These are phyloP conservation scores for Phaethornis superciliosus DNA, from an alignment of 2,113 vertebrate genomes.

Conservation along the genomic window DNA sequence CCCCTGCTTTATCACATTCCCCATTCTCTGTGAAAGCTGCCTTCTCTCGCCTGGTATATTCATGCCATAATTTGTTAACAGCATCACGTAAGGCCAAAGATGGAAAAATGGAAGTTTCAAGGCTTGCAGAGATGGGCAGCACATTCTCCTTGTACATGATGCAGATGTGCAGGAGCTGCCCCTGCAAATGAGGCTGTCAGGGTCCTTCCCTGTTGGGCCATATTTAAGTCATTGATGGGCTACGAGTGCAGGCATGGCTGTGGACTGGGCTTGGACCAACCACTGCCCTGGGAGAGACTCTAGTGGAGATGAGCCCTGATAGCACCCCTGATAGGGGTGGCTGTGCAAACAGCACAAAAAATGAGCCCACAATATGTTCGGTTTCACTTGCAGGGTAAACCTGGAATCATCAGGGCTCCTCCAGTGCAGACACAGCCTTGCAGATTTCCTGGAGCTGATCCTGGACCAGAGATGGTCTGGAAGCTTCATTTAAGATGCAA, in stretches of 20 bases:
- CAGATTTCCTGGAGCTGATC: not conserved
- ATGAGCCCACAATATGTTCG: not conserved
- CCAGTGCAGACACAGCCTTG: not conserved
- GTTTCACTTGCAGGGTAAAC: not conserved
- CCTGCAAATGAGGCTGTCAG: not conserved
- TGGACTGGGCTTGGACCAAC: not conserved
- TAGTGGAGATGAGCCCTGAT: not conserved
- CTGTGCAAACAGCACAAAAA: not conserved
- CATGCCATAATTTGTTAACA: conserved; percentile 48
- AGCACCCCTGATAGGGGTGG: not conserved
- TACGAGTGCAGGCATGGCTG: fast-evolving
- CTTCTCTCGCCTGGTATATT: conserved; percentile 21
- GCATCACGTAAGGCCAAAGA: not conserved
- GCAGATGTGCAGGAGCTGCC: not conserved
- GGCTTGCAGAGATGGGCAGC: not conserved
- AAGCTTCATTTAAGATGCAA: conserved; percentile 31
- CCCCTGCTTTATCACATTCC: not conserved
- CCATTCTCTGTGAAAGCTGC: not conserved
- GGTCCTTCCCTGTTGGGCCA: not conserved
- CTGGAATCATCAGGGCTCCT: not conserved
- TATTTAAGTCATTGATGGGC: not conserved
- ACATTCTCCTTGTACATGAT: not conserved
- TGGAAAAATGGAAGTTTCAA: conserved; percentile 11
- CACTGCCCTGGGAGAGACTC: not conserved
- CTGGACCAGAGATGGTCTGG: not conserved